Conservation (phyloP, 2,113 vertebrate species). For the Puma concolor region DNA sequence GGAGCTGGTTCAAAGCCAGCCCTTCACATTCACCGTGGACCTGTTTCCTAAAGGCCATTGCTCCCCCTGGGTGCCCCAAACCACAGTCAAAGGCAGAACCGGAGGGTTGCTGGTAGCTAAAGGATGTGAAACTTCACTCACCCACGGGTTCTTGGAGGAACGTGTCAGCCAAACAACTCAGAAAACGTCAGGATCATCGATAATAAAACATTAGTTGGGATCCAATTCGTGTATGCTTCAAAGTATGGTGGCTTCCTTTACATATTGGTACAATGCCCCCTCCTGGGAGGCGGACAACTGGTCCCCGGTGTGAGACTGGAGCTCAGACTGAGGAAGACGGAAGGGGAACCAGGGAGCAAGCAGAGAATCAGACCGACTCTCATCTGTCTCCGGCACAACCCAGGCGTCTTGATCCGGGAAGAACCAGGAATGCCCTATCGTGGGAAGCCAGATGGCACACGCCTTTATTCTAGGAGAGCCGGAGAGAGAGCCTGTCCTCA, state of each 20-base stretch:
- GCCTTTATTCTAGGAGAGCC: not conserved
- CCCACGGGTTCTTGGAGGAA: not conserved
- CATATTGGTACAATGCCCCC: not conserved
- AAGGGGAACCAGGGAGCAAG: too few relatives aligned
- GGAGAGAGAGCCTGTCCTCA: not conserved
- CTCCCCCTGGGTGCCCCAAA: rapidly evolving
- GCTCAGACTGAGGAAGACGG: not conserved
- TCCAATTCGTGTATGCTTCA: not conserved
- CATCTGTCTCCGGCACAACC: not conserved
- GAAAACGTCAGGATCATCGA: not conserved
- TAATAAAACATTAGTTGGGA: not conserved
- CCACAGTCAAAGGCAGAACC: not conserved
- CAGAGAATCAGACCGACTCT: rapidly evolving
- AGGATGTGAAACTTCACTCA: not conserved
- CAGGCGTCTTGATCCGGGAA: too few relatives aligned
- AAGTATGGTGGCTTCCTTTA: not conserved
- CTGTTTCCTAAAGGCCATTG: too few relatives aligned
- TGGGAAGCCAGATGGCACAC: not conserved
- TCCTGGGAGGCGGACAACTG: not conserved
- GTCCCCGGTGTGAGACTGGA: not conserved
- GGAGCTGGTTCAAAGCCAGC: not conserved
- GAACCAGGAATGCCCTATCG: not conserved
- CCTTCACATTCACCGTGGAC: not conserved
- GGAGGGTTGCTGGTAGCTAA: too few relatives aligned
- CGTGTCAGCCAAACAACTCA: rapidly evolving